Conservation (phyloP, 1,140 invertebrate species). For the Ephestia elutella region DNA sequence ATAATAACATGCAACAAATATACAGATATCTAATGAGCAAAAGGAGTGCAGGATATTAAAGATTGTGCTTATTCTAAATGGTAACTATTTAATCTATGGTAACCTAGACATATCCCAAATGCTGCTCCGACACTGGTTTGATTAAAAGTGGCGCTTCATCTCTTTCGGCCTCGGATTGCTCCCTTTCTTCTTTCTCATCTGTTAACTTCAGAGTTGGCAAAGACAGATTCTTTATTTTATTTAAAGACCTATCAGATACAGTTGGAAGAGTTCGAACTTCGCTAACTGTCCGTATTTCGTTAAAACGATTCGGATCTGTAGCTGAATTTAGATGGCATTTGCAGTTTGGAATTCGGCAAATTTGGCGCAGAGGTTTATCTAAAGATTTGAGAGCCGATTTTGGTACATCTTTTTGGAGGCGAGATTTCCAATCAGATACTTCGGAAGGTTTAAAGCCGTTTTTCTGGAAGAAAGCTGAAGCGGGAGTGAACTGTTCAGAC, state of each 20-base stretch:
- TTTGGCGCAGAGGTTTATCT: constrained; percentile 48
- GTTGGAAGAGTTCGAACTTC: constrained; percentile 54
- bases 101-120: constrained; percentile 79
- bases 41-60: constrained; percentile 10
- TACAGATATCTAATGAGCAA: constrained; percentile 10
- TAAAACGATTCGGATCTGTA: constrained; percentile 33
- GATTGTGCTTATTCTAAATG: constrained; percentile 20
- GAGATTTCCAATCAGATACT: constrained; percentile 53
- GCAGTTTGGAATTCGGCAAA: constrained; percentile 63
- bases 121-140: constrained; percentile 77
- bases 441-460: constrained; percentile 39
- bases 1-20: constrained; percentile 15
- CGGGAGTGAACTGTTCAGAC: constrained; percentile 56
- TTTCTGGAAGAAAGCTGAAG: constrained; percentile 54
- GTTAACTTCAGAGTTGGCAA: constrained; percentile 60
- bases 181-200: constrained; percentile 39
- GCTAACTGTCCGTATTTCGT: constrained; percentile 42
- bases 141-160: constrained; percentile 35
- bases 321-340: constrained; percentile 51
- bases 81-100: constrained; percentile 17
- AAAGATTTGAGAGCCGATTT: constrained; percentile 31
- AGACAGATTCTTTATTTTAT: constrained; percentile 56
- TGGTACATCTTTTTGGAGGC: constrained; percentile 49
- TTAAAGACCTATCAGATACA: constrained; percentile 46
- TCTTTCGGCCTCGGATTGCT: constrained; percentile 50